Conservation (phyloP, 2,113 vertebrate genomes). For the Axis porcinus region DNA sequence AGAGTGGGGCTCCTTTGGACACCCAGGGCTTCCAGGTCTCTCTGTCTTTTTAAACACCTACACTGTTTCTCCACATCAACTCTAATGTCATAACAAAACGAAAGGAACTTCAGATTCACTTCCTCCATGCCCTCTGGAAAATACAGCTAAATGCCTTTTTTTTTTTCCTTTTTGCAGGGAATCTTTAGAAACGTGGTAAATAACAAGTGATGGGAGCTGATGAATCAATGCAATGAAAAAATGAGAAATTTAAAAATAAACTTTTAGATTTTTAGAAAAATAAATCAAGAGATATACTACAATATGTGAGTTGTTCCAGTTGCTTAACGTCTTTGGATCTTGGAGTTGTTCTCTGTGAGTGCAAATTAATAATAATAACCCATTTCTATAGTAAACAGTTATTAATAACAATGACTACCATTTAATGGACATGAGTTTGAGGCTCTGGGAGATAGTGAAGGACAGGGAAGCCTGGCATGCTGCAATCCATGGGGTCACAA, state of each 20-base stretch:
- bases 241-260: not conserved
- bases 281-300: accelerated
- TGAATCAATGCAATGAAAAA: not conserved
- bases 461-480: not conserved
- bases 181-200: not conserved
- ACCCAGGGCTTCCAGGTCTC: not conserved
- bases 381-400: not conserved
- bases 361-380: not conserved
- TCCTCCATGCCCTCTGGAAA: not conserved
- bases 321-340: not conserved
- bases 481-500: not conserved
- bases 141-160: not conserved
- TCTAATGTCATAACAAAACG: not conserved
- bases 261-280: not conserved
- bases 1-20: not conserved
- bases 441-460: not conserved
- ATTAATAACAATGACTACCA: not conserved
- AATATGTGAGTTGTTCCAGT: not conserved
- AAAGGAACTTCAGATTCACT: not conserved
- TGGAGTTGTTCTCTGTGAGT: not conserved
- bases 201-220: not conserved
- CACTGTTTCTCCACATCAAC: not conserved
- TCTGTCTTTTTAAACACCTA: not conserved
- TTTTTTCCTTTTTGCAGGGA: not conserved
- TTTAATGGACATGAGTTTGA: not conserved